Conservation (phyloP, 1,140 invertebrate species). For the Dinothrombium tinctorium region DNA sequence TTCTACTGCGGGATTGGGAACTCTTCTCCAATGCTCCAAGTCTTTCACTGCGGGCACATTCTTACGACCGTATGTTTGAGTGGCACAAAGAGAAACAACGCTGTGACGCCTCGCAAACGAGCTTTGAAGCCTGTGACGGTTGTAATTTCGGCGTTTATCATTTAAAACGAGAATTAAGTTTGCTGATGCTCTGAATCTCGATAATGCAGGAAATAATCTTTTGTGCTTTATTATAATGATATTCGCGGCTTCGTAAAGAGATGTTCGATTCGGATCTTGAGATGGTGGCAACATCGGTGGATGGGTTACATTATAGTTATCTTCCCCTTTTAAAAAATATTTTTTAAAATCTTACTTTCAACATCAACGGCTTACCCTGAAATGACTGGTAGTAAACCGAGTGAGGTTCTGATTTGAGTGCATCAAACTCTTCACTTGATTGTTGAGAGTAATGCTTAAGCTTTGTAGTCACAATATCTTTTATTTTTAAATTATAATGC, state of each 20-base stretch:
- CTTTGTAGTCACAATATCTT: constrained; percentile 6
- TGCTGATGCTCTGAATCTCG: constrained; percentile 20
- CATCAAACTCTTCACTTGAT: neutral
- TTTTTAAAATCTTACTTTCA: neutral
- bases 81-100: neutral
- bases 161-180: constrained; percentile 18
- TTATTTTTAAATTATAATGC: constrained; percentile 15
- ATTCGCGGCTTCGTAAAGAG: constrained; percentile 11
- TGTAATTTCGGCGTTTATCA: constrained; percentile 4
- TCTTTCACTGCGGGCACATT: too few species aligned
- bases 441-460: neutral
- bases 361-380: too few species aligned
- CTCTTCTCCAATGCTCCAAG: constrained; percentile 4
- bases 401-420: neutral
- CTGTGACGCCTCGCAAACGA: neutral
- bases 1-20: constrained; percentile 9
- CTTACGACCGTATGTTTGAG: neutral
- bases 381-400: constrained; percentile 8
- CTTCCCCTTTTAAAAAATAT: neutral
- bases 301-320: neutral
- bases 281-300: neutral
- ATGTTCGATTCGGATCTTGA: constrained; percentile 2
- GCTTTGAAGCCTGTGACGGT: neutral
- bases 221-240: constrained; percentile 19
- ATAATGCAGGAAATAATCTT: constrained; percentile 18